Percentiles rank a stretch among this genome's conserved stretches.
phyloP scores from a whole-genome alignment of 2,888 invertebrate genomes.

The Drepanosiphum platanoidis region DNA sequence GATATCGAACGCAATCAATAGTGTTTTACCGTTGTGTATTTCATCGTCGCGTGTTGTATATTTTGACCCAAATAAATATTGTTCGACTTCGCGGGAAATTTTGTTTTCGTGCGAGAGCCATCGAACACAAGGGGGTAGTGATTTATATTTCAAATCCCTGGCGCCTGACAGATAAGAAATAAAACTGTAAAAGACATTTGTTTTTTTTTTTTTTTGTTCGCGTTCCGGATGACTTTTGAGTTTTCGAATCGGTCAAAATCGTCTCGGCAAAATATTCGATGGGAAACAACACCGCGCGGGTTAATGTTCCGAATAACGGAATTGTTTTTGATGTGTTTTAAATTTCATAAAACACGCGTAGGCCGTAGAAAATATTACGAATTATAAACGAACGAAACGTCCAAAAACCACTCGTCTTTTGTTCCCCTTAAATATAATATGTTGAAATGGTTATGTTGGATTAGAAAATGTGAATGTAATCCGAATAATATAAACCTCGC shows the following conservation, averaged over 20 bases:
- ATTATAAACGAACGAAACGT: too few relatives aligned
- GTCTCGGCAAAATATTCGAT: background rate
- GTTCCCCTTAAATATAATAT: too few relatives aligned
- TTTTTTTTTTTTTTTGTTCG: background rate
- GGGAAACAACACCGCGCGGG: background rate
- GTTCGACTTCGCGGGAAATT: background rate
- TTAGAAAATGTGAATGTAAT: too few relatives aligned
- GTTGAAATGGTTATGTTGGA: too few relatives aligned
- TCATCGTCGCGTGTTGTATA: background rate
- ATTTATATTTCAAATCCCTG: background rate
- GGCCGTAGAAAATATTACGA: too few relatives aligned
- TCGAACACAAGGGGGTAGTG: background rate
- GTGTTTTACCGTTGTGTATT: background rate
- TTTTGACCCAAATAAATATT: constrained; percentile 1
- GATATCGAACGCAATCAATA: constrained; percentile 8
- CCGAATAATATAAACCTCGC: too few relatives aligned
- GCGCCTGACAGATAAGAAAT: background rate
- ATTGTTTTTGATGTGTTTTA: too few relatives aligned
- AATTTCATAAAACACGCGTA: too few relatives aligned
- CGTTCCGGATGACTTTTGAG: background rate
- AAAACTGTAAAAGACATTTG: background rate
- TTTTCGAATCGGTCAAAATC: background rate
- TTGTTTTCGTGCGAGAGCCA: background rate
- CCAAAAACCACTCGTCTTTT: too few relatives aligned
- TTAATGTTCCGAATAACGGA: background rate